Base-by-base conservation (phyloP, 2,888 invertebrate species). In the Dryocosmus kuriphilus region DNA sequence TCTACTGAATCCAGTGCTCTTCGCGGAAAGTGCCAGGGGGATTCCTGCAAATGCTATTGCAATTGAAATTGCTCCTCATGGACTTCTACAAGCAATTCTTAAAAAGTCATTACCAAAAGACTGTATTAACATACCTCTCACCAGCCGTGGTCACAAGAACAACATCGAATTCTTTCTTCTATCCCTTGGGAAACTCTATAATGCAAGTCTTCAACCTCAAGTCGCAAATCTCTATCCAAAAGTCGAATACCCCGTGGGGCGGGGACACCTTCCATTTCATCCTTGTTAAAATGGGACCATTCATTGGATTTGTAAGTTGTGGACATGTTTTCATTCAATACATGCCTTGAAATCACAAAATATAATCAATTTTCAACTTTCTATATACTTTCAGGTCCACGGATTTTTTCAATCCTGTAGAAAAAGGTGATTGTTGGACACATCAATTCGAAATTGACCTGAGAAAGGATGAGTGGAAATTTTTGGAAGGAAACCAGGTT, bases 41-140 rank as follows among this genome's bases (percentile, higher is more conserved):
- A 95, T 98, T 84, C 97, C 97, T 1, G 93, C 94, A 67, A 95
- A 97, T 88, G 97, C 98, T 0, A 93, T 98, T 79, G 94, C 95
- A 8, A 95, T 98, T 82, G 98, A 98, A 92, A 95, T 98, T 76
- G 98, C 98, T 0, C 98, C 98, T 0, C 98, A 98, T 86, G 96
- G 97, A 5, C 93, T 98, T 0, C 93, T 98, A 60, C 97, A 98
- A 89, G 96, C 97, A 0, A 97, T 98, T 86, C 92, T 98, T 9
- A 95, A 96, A 80, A 93, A 96, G 67, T 96, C 97, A 0, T 91
- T 98, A 61, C 93, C 93, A 85, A 92, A 94, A 78, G 94, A 94
- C n/a, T 95, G 95, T 83, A 92, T 94, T 41, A 96, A 96, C 88
- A 93, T 97, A 73, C 93, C 97, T 0, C 92, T 98, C 2, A 97